These are phyloP conservation scores for Acanthurus lineatus DNA, from an alignment of 2,797 vertebrate species.

Conservation along the genomic window DNA sequence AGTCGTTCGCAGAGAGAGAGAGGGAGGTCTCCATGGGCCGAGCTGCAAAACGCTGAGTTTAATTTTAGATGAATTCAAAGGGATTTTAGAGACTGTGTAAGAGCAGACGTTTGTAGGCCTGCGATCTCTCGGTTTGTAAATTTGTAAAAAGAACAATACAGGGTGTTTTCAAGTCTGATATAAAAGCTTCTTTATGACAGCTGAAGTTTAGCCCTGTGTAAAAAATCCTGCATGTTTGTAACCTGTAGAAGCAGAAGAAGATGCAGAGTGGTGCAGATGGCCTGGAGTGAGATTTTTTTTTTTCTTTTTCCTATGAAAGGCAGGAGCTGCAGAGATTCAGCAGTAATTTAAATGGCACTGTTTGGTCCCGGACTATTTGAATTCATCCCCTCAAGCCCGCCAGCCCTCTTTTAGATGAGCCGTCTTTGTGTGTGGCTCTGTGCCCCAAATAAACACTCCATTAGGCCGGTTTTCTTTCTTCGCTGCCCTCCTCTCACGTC, in stretches of 20 bases:
- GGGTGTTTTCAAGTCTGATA: neutral
- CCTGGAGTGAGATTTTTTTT: slow-evolving; percentile 29
- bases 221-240: slow-evolving; percentile 33
- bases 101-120: neutral
- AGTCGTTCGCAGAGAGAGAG: slow-evolving; percentile 9
- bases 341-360: slow-evolving; percentile 68
- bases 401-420: slow-evolving; percentile 59
- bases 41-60: slow-evolving; percentile 23
- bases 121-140: neutral
- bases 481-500: slow-evolving; percentile 59
- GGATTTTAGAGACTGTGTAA: slow-evolving; percentile 10
- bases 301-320: slow-evolving; percentile 43
- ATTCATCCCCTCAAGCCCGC: slow-evolving; percentile 57
- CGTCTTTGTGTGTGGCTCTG: slow-evolving; percentile 74
- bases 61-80: slow-evolving; percentile 11
- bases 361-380: slow-evolving; percentile 68
- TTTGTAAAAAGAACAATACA: neutral
- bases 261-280: slow-evolving; percentile 41
- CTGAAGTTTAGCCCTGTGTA: slow-evolving; percentile 22
- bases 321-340: slow-evolving; percentile 55
- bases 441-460: slow-evolving; percentile 79
- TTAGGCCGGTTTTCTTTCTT: slow-evolving; percentile 73
- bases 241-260: slow-evolving; percentile 33
- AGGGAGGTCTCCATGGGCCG: slow-evolving; percentile 2
- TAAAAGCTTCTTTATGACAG: slow-evolving; percentile 23